Evolutionary conservation across 2,888 invertebrate species (phyloP).

Genomic region (Mechanitis mazaeus): DNA sequence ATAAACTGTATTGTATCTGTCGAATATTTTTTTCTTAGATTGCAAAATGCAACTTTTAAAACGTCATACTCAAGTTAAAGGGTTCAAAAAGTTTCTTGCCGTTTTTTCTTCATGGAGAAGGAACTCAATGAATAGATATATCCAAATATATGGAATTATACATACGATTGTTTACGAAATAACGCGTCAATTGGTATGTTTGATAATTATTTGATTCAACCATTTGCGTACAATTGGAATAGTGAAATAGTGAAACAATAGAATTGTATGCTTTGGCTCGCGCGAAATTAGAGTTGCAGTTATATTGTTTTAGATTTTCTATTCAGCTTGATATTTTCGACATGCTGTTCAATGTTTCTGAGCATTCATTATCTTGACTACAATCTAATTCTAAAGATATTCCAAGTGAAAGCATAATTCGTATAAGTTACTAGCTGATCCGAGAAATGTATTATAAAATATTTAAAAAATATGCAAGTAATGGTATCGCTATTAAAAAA

Average conservation of each 20-base stretch:
- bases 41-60: no score
- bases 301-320: conserved; percentile 14
- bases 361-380: conserved; percentile 8
- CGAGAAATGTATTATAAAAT: no score
- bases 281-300: conserved; percentile 26
- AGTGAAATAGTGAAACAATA: conserved; percentile 52
- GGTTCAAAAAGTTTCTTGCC: background rate
- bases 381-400: no score
- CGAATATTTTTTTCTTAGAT: no score
- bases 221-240: conserved; percentile 42
- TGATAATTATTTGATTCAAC: conserved; percentile 55
- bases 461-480: no score
- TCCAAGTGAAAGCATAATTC: no score
- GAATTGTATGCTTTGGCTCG: conserved; percentile 51
- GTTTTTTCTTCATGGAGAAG: no score
- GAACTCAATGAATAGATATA: no score
- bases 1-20: no score
- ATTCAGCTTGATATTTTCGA: conserved; percentile 21
- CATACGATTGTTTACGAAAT: conserved; percentile 3
- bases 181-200: conserved; percentile 38
- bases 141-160: background rate
- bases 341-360: conserved; percentile 3
- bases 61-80: no score
- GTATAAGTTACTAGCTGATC: no score
- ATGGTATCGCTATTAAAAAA: no score